Conservation (phyloP, 2,113 vertebrate species). For the Calonectris borealis region DNA sequence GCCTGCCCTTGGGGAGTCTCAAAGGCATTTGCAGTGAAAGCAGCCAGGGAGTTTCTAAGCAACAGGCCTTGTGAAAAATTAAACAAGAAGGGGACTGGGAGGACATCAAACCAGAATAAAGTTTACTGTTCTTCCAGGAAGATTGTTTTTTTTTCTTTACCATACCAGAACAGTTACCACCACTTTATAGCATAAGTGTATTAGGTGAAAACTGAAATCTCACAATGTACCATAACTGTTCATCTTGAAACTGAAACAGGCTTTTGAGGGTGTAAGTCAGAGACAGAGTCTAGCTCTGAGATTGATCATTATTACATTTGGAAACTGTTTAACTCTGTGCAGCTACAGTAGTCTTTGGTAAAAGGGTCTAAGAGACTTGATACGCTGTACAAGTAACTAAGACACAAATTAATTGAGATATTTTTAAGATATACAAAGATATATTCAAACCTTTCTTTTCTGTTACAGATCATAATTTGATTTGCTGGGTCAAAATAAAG, state of each 20-base stretch:
- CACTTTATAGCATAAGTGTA: not conserved
- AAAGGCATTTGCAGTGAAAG: not conserved
- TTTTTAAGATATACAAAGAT: not conserved
- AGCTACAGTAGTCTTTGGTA: not conserved
- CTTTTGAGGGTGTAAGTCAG: not conserved
- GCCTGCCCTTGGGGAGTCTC: not conserved
- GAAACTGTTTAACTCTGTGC: conserved; percentile 3
- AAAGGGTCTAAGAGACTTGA: not conserved
- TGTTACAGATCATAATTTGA: not conserved
- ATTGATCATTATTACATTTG: not conserved
- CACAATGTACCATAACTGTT: not conserved
- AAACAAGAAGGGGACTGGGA: not conserved
- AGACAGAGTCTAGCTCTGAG: not conserved
- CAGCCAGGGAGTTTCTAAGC: not conserved
- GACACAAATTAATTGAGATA: not conserved
- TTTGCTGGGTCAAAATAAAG: not conserved
- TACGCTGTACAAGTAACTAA: not conserved
- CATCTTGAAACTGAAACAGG: not conserved
- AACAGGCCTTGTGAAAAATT: not conserved
- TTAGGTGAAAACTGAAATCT: not conserved
- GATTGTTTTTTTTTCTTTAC: not conserved
- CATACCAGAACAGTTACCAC: not conserved
- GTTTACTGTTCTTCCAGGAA: not conserved
- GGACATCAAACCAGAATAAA: not conserved
- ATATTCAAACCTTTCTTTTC: not conserved